phyloP scores from a whole-genome alignment of 2,113 vertebrate genomes.

The Galeopterus variegatus region DNA sequence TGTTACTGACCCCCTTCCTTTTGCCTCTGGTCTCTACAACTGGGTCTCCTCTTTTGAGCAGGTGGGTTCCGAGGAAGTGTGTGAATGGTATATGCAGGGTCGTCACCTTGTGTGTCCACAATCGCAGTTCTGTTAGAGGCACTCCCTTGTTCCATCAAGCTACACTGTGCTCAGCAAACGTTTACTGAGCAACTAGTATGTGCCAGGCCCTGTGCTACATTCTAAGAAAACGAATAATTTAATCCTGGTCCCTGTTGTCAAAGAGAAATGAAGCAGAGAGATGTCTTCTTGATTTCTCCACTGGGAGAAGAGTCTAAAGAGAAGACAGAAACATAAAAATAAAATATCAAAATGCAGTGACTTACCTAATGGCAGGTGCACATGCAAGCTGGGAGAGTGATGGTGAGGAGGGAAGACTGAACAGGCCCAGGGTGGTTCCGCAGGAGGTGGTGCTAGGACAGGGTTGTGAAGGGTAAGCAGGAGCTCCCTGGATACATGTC shows the following conservation, averaged over 20 bases:
- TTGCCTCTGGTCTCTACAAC: background rate
- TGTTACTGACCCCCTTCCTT: background rate
- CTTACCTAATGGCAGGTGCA: accelerated
- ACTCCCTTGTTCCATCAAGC: background rate
- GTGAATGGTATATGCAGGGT: background rate
- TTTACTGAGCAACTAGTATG: background rate
- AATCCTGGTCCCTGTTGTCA: background rate
- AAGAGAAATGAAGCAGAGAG: background rate
- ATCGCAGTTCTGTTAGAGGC: accelerated
- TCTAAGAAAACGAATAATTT: background rate
- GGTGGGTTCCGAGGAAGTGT: background rate
- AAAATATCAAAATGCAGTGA: accelerated
- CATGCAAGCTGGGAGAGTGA: accelerated
- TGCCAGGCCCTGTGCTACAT: conserved; percentile 49
- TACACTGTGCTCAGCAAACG: background rate
- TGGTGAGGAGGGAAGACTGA: too few relatives aligned
- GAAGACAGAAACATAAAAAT: background rate
- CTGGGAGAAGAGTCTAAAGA: background rate
- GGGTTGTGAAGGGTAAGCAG: too few relatives aligned
- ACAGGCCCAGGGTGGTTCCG: too few relatives aligned
- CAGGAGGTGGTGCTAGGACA: background rate
- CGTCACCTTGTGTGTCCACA: accelerated
- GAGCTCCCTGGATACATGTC: accelerated
- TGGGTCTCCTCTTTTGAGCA: background rate
- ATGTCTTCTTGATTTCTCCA: too few relatives aligned